Conservation (phyloP, 2,797 vertebrate genomes). For the Anomalospiza imberbis region DNA sequence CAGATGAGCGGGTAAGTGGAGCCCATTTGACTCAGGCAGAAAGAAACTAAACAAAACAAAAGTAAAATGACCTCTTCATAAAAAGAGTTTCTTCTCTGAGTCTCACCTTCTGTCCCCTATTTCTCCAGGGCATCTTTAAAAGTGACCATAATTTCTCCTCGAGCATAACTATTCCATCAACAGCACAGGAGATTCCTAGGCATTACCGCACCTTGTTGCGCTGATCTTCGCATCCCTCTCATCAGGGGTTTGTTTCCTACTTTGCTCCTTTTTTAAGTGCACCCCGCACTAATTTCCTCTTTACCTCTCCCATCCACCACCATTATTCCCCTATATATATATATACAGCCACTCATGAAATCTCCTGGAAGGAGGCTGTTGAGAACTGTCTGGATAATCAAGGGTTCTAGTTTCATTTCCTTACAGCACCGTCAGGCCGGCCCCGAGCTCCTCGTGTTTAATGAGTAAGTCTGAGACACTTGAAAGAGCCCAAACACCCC, state of each 20-base stretch:
- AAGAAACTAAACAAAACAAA: background rate
- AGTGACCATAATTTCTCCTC: background rate
- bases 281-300: conserved; percentile 37
- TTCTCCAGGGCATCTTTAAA: background rate
- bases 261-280: conserved; percentile 39
- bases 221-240: background rate
- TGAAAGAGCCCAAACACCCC: conserved; percentile 46
- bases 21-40: conserved; percentile 8
- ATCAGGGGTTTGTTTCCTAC: conserved; percentile 35
- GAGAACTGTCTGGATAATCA: conserved; percentile 58
- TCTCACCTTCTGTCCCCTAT: background rate
- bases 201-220: background rate
- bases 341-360: background rate
- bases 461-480: conserved; percentile 40
- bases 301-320: background rate
- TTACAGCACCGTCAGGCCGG: background rate
- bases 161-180: background rate
- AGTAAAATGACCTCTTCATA: conserved; percentile 2
- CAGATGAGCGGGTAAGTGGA: conserved; percentile 16
- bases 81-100: background rate
- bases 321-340: conserved; percentile 40
- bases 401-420: conserved; percentile 45
- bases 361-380: conserved; percentile 47
- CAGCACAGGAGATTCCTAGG: background rate
- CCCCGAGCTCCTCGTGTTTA: conserved; percentile 48